Percentiles rank a stretch among this genome's conserved stretches.
Conservation (phyloP, 23 tunicate genomes). For the Aplidium turbinatum region DNA sequence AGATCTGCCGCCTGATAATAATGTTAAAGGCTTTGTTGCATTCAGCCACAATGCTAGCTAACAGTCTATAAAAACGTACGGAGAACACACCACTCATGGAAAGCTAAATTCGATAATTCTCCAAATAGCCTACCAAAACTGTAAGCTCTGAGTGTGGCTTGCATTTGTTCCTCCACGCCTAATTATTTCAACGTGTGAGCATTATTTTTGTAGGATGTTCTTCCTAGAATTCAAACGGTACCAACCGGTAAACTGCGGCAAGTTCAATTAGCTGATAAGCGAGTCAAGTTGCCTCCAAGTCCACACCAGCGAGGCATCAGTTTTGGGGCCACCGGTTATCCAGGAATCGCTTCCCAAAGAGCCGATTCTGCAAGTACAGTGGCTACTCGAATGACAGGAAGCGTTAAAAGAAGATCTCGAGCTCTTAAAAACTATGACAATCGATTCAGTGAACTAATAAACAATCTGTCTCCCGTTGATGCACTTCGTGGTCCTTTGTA, state of each 20-base stretch:
- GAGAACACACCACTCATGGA: too few relatives aligned
- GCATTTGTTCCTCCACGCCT: too few relatives aligned
- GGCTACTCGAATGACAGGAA: slow-evolving; percentile 46
- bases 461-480: slow-evolving; percentile 42
- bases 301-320: neutral
- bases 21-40: too few relatives aligned
- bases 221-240: slow-evolving; percentile 56
- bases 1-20: too few relatives aligned
- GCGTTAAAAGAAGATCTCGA: neutral
- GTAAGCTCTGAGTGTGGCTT: too few relatives aligned
- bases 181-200: too few relatives aligned
- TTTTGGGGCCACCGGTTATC: neutral
- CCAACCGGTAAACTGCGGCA: slow-evolving; percentile 23
- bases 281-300: neutral
- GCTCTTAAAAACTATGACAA: slow-evolving; percentile 32
- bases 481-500: slow-evolving; percentile 35
- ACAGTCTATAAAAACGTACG: too few relatives aligned
- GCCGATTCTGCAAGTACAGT: slow-evolving; percentile 58
- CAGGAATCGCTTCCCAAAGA: slow-evolving; percentile 29
- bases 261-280: neutral
- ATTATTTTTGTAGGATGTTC: slow-evolving; percentile 26
- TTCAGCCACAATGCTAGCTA: too few relatives aligned
- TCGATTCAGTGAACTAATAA: slow-evolving; percentile 51
- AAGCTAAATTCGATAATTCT: too few relatives aligned
- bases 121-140: too few relatives aligned